These are phyloP conservation scores for Eupelmus urozonus DNA, from an alignment of 2,888 invertebrate species.

Conservation along the genomic window DNA sequence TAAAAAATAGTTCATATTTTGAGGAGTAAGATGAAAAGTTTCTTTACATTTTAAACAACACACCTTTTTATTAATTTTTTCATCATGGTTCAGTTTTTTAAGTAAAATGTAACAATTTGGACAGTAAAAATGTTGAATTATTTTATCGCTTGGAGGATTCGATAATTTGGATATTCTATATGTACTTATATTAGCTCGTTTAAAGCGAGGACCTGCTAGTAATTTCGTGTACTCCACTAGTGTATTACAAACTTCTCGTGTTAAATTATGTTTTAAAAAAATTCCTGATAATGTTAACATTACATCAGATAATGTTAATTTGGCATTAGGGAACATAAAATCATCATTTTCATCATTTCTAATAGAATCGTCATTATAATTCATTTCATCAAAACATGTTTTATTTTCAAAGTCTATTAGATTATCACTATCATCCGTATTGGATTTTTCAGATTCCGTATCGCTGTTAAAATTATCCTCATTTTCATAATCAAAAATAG, in stretches of 20 bases:
- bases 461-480: no score
- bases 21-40: neutral
- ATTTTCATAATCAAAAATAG: no score
- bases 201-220: neutral
- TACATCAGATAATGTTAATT: no score
- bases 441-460: no score
- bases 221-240: neutral
- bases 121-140: neutral
- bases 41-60: neutral
- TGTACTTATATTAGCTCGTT: neutral
- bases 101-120: constrained; percentile 25
- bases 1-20: neutral
- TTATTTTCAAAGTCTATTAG: no score
- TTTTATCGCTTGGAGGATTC: neutral
- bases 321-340: no score
- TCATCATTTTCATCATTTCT: no score
- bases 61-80: neutral
- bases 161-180: neutral
- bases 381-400: no score
- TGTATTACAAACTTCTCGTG: neutral
- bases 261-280: neutral
- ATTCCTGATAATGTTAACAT: no score
- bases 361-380: no score
- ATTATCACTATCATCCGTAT: no score
- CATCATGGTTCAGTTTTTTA: neutral